Evolutionary conservation across 1,140 invertebrate species (phyloP).

Genomic region (Cydia amplana): DNA sequence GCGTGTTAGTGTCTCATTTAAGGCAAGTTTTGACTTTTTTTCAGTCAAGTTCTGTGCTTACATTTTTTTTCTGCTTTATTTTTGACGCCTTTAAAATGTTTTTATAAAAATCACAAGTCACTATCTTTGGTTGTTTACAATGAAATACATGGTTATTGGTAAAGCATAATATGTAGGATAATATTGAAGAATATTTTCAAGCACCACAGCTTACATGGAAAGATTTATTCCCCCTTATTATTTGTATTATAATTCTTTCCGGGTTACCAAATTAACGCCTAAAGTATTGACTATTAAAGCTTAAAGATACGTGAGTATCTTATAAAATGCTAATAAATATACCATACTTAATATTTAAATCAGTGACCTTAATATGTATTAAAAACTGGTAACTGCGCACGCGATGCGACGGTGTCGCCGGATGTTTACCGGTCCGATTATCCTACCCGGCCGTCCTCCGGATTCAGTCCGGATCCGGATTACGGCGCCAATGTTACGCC

Average conservation of each 20-base stretch:
- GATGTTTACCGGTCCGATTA: conserved; percentile 23
- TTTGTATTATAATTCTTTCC: no score
- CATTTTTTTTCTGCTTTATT: neutral
- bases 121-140: neutral
- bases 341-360: neutral
- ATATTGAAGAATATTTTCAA: no score
- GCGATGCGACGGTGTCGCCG: neutral
- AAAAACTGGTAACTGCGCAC: neutral
- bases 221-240: no score
- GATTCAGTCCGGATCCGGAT: conserved; percentile 3
- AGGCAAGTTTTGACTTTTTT: conserved; percentile 1
- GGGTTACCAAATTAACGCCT: no score
- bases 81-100: neutral
- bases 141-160: neutral
- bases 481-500: neutral
- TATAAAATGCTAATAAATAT: no score
- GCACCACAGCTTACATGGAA: no score
- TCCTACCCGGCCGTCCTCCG: conserved; percentile 6
- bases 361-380: neutral
- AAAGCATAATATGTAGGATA: no score
- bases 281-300: no score
- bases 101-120: neutral
- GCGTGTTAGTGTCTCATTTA: conserved; percentile 9
- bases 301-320: no score
- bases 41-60: neutral